phyloP scores from a whole-genome alignment of 2,797 vertebrate genomes.

The Micrastur ruficollis region DNA sequence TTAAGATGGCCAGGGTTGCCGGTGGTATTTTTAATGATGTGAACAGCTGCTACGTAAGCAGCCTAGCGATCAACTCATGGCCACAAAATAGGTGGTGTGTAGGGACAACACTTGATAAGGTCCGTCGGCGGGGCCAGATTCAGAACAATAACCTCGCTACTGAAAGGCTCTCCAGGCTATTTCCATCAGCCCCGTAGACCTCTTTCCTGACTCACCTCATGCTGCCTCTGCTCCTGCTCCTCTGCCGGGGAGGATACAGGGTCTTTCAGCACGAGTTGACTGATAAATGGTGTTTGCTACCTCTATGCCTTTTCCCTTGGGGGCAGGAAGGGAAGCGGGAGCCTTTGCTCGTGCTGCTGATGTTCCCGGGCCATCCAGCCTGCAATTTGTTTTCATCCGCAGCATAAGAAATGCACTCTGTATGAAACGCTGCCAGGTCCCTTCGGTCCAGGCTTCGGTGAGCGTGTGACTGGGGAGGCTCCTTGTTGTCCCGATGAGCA shows the following conservation, averaged over 20 bases:
- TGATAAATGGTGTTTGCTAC: background rate
- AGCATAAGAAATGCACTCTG: background rate
- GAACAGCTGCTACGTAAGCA: background rate
- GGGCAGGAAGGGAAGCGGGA: background rate
- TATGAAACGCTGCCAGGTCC: background rate
- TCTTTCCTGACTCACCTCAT: accelerated
- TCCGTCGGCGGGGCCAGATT: background rate
- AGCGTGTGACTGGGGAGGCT: background rate
- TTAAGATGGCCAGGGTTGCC: background rate
- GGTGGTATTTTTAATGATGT: background rate
- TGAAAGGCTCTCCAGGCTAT: background rate
- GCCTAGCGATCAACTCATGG: background rate
- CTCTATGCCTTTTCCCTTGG: background rate
- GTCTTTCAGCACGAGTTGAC: background rate
- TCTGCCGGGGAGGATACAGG: background rate
- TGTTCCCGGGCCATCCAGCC: background rate
- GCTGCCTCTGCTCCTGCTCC: background rate
- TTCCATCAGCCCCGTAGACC: background rate
- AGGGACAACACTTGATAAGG: background rate
- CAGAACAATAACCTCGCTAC: background rate
- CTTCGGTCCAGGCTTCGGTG: background rate
- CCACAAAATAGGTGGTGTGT: background rate
- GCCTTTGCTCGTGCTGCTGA: background rate
- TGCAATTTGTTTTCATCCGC: background rate
- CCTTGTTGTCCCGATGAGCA: background rate